Base-by-base conservation (phyloP, 2,888 invertebrate genomes). In the Rhamphomyia laevipes region DNA sequence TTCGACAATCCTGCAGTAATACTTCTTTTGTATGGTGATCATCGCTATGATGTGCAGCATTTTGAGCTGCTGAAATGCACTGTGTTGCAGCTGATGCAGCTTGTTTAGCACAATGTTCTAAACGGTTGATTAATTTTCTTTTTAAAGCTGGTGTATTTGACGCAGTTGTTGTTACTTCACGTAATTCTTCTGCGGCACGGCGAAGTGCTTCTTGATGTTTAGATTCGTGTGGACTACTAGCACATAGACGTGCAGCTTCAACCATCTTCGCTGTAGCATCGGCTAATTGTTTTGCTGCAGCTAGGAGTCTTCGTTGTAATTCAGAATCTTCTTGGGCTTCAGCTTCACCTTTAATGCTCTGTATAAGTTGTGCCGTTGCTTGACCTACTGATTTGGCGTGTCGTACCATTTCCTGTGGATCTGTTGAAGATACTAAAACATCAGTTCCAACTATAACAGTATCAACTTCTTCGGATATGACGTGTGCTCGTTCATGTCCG, bases 221-320 rank as follows among this genome's bases (percentile, higher is more conserved):
- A 1, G 84, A 77, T 59, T 93, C 91, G 70, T 91, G 81, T 0
- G 87, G 87, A 61, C 82, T 80, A 21, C 85, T 84, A 0, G 94
- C 92, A 67, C 95, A 95, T 47, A 89, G 85, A 50, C 96, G 77
- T 0, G 95, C 95, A 0, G 95, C 94, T 68, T 97, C 96, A 21
- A 97, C 96, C 85, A 99, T 87, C 57, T 87, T 80, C 0, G 95
- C 90, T 0, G 99, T 99, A 1, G 97, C 97, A 68, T 97, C 96
- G 0, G 97, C 97, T 42, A 90, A 66, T 49, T 88, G 78, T 66
- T 95, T 95, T 15, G 99, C 99, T 0, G 99, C 99, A 0, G 92
- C 92, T 43, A 99, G 70, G 46, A 99, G 72, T 50, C 89, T 80
- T 55, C 89, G 81, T 61, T 95, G 94, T n/a, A 86, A 77, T 48